phyloP scores from a whole-genome alignment of 2,113 vertebrate genomes.

The Triplophysa dalaica region DNA sequence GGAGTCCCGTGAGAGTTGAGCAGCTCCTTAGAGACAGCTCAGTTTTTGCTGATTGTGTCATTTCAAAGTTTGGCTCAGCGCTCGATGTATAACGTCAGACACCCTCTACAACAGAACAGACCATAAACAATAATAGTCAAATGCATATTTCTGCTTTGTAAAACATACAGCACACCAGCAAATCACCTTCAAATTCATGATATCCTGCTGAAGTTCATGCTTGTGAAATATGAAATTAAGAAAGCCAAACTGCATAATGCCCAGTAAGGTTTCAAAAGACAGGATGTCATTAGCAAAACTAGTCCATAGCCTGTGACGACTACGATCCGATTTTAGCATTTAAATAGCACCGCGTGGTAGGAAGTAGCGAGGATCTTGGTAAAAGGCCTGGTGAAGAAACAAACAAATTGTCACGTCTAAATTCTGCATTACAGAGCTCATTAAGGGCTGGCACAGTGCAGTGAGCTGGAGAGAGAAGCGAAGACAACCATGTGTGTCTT shows the following conservation, averaged over 20 bases:
- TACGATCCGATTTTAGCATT: slow-evolving; percentile 24
- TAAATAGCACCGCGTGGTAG: slow-evolving; percentile 11
- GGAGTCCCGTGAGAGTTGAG: slow-evolving; percentile 33
- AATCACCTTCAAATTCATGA: slow-evolving; percentile 3
- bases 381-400: slow-evolving; percentile 29
- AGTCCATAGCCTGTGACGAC: not conserved
- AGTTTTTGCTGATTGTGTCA: slow-evolving; percentile 38
- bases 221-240: not conserved
- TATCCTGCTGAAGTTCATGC: not conserved
- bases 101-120: slow-evolving; percentile 34
- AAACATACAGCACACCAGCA: not conserved
- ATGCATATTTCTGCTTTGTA: not conserved
- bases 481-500: slow-evolving; percentile 39
- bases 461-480: slow-evolving; percentile 42
- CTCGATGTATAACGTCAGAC: not conserved
- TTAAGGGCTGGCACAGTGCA: slow-evolving; percentile 43
- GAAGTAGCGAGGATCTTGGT: slow-evolving; percentile 10
- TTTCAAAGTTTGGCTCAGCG: slow-evolving; percentile 24
- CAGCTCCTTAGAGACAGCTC: slow-evolving; percentile 41
- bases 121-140: slow-evolving; percentile 22
- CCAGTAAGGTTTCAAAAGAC: slow-evolving; percentile 3
- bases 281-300: slow-evolving; percentile 13
- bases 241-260: not conserved
- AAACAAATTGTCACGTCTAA: slow-evolving; percentile 41
- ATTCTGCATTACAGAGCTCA: slow-evolving; percentile 46